Evolutionary conservation across 2,797 vertebrate genomes (phyloP).

Genomic region (Rhynchotus rufescens): DNA sequence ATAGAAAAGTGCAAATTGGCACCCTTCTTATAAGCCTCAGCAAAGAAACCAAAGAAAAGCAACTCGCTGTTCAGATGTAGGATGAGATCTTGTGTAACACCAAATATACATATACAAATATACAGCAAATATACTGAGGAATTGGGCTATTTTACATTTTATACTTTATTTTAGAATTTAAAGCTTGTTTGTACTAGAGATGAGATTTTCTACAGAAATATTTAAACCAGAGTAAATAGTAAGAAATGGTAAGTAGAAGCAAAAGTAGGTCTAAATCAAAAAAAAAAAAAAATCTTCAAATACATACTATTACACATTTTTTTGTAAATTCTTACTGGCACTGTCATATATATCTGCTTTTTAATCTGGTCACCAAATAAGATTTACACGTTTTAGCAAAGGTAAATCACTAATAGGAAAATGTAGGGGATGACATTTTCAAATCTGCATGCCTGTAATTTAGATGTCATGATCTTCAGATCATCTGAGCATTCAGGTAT

Average conservation of each 20-base stretch:
- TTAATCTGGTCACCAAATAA: background rate
- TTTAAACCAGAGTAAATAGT: background rate
- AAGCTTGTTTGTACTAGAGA: background rate
- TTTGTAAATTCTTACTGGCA: background rate
- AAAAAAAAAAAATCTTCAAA: background rate
- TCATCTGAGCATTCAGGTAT: background rate
- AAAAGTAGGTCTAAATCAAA: no score
- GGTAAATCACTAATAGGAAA: background rate
- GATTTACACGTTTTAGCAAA: background rate
- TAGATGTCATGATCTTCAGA: background rate
- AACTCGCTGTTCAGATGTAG: background rate
- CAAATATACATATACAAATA: background rate
- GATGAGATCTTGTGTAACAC: background rate
- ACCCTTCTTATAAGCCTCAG: background rate
- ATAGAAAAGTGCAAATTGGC: background rate
- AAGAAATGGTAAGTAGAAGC: background rate
- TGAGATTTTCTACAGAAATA: background rate
- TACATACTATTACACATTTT: background rate
- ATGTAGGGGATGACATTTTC: background rate
- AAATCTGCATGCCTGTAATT: background rate
- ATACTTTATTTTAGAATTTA: background rate
- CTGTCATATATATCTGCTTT: background rate
- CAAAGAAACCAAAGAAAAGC: background rate
- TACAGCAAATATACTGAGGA: background rate
- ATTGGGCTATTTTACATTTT: background rate